phyloP scores from a whole-genome alignment of 2,797 vertebrate genomes.

The Lycodopsis pacificus region DNA sequence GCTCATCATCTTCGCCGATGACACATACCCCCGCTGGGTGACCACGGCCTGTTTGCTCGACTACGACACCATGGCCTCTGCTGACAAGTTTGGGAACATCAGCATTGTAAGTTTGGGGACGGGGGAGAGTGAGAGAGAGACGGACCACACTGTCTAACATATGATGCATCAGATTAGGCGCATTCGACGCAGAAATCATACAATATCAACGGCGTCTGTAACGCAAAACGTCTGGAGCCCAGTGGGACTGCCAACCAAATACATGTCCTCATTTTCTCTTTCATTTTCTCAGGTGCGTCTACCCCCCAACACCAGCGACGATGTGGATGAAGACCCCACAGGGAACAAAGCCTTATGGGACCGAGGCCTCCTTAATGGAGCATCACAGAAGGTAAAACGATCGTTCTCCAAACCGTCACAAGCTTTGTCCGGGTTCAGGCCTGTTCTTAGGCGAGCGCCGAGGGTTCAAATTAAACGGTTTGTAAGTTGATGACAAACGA shows the following conservation, averaged over 20 bases:
- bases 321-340: constrained; percentile 98
- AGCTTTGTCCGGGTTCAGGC: not conserved
- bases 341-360: constrained; percentile 99
- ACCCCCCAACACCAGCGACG: constrained; percentile 97
- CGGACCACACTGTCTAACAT: not conserved
- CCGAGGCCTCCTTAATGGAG: constrained; percentile 96
- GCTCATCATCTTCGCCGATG: constrained; percentile 98
- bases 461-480: not conserved
- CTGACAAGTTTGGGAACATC: constrained; percentile 99
- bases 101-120: constrained; percentile 89
- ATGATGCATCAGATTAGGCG: not conserved
- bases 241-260: not conserved
- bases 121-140: not conserved
- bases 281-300: constrained; percentile 88
- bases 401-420: not conserved
- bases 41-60: constrained; percentile 95
- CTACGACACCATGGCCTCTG: constrained; percentile 96
- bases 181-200: not conserved
- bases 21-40: constrained; percentile 98
- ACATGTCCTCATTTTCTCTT: not conserved
- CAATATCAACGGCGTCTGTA: not conserved
- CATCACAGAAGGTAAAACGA: constrained; percentile 93
- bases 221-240: not conserved
- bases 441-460: not conserved
- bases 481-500: not conserved